Conservation (phyloP, 2,113 vertebrate species). For the Dipodomys merriami region DNA sequence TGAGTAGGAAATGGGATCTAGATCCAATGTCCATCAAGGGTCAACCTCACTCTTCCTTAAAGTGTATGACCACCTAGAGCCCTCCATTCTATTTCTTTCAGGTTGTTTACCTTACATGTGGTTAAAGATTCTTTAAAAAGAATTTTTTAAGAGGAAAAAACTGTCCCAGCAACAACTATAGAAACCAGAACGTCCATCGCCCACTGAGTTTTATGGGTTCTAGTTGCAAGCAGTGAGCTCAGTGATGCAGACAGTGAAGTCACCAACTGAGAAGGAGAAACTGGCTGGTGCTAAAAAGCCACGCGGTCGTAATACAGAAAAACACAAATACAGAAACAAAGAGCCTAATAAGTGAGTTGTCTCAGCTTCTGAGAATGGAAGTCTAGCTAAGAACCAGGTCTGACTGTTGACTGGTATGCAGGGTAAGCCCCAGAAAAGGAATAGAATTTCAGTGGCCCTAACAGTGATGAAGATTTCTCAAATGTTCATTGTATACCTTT, state of each 20-base stretch:
- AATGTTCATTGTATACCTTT: background rate
- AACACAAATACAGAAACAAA: background rate
- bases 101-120: background rate
- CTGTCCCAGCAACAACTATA: slow-evolving; percentile 25
- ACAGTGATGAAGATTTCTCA: background rate
- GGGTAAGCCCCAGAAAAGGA: background rate
- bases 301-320: background rate
- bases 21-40: background rate
- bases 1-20: background rate
- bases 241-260: slow-evolving; percentile 47
- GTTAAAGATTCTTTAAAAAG: slow-evolving; percentile 45
- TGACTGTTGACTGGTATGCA: background rate
- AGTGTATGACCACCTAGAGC: background rate
- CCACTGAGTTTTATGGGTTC: slow-evolving; percentile 61
- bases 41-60: background rate
- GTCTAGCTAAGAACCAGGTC: background rate
- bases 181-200: slow-evolving; percentile 48
- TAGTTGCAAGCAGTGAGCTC: slow-evolving; percentile 51
- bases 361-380: background rate
- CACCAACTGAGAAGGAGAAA: background rate
- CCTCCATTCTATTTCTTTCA: background rate
- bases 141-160: background rate
- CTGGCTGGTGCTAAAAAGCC: slow-evolving; percentile 45
- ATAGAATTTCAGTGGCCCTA: background rate
- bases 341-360: background rate